phyloP scores from a whole-genome alignment of 1,140 invertebrate species.

The Manduca sexta region DNA sequence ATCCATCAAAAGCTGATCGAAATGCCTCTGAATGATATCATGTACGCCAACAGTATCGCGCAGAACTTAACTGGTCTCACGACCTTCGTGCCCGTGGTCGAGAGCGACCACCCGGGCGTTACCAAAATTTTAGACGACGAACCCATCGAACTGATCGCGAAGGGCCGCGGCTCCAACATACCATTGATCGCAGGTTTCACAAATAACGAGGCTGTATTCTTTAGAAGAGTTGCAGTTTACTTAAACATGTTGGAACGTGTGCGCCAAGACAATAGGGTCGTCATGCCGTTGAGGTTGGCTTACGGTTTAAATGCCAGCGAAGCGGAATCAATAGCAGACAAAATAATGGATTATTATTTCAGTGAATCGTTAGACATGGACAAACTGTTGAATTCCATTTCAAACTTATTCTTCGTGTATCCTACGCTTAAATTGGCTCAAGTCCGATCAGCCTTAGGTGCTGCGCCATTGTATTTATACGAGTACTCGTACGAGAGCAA shows the following conservation, averaged over 20 bases:
- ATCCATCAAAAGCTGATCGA: conserved; percentile 31
- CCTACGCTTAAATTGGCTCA: conserved; percentile 7
- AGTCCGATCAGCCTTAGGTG: neutral
- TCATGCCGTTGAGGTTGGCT: conserved; percentile 3
- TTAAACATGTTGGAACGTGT: conserved; percentile 32
- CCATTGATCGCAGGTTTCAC: conserved; percentile 46
- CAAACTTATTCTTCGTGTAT: conserved; percentile 12
- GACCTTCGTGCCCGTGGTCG: conserved; percentile 44
- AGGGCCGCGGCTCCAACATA: conserved; percentile 33
- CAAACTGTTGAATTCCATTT: neutral
- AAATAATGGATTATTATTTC: conserved; percentile 7
- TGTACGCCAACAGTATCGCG: conserved; percentile 31
- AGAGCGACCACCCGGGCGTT: conserved; percentile 28
- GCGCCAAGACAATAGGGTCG: conserved; percentile 14
- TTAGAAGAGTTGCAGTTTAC: conserved; percentile 31
- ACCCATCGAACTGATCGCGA: conserved; percentile 29
- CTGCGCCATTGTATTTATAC: neutral
- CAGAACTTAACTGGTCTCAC: conserved; percentile 35
- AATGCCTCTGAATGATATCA: conserved; percentile 36
- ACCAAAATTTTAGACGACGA: conserved; percentile 41
- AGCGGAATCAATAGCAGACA: neutral
- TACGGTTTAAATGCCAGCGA: neutral
- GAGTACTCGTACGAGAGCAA: neutral
- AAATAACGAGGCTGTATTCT: conserved; percentile 35
- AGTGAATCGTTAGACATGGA: conserved; percentile 2